These are phyloP conservation scores for Phasia obesa DNA, from an alignment of 2,888 invertebrate genomes.

Conservation along the genomic window DNA sequence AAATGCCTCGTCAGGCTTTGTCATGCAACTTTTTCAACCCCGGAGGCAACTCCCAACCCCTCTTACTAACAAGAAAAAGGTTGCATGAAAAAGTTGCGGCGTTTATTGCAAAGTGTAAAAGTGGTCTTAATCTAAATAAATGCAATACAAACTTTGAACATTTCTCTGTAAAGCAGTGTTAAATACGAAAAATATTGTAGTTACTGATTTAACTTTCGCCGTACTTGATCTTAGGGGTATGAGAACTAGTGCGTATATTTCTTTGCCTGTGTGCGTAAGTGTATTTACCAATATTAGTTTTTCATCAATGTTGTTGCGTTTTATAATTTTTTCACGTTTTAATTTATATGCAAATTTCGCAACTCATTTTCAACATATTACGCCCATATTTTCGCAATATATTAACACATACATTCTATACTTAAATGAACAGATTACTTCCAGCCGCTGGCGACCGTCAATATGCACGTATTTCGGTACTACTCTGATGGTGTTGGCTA, in stretches of 20 bases:
- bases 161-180: no score
- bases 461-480: conserved; percentile 32
- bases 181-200: no score
- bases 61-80: no score
- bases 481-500: conserved; percentile 44
- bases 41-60: no score
- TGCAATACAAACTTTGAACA: no score
- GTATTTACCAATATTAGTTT: conserved; percentile 64
- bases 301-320: conserved; percentile 67
- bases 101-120: no score
- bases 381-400: conserved; percentile 54
- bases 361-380: conserved; percentile 75
- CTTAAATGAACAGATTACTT: conserved; percentile 60
- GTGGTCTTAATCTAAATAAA: no score
- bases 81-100: no score
- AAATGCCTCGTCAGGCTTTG: no score
- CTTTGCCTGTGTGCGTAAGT: neutral
- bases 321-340: conserved; percentile 72
- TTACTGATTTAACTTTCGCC: no score
- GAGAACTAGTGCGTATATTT: neutral
- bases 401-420: neutral
- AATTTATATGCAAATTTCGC: conserved; percentile 75
- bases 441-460: conserved; percentile 65
- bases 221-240: neutral
- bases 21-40: no score